phyloP scores from a whole-genome alignment of 2,797 vertebrate genomes.

The Miichthys miiuy region DNA sequence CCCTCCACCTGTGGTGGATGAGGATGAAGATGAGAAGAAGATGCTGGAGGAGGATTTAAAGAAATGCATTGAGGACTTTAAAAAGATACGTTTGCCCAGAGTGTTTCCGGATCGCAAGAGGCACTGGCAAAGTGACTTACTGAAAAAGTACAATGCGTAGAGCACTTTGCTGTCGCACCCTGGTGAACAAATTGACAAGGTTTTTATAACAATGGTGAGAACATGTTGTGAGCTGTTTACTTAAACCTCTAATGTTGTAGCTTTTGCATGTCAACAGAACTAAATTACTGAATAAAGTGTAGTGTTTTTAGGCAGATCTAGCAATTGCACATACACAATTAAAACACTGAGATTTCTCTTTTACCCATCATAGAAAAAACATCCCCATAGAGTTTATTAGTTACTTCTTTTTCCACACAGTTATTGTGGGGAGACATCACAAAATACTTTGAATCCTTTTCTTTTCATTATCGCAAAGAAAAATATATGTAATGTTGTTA shows the following conservation, averaged over 20 bases:
- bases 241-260: slow-evolving; percentile 45
- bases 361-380: slow-evolving; percentile 33
- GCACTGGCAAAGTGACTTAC: slow-evolving; percentile 93
- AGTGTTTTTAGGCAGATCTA: slow-evolving; percentile 52
- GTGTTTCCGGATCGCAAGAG: slow-evolving; percentile 91
- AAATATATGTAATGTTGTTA: slow-evolving; percentile 31
- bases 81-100: slow-evolving; percentile 88
- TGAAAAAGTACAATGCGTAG: slow-evolving; percentile 91
- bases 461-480: slow-evolving; percentile 33
- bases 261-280: slow-evolving; percentile 63
- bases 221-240: slow-evolving; percentile 22
- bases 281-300: slow-evolving; percentile 17
- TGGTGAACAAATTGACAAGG: background rate
- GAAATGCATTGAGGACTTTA: slow-evolving; percentile 92
- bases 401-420: slow-evolving; percentile 18
- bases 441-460: slow-evolving; percentile 20
- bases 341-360: slow-evolving; percentile 24
- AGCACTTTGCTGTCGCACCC: slow-evolving; percentile 3
- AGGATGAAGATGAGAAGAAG: slow-evolving; percentile 86
- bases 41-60: slow-evolving; percentile 89
- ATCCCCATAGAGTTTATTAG: slow-evolving; percentile 36
- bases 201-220: slow-evolving; percentile 16
- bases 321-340: slow-evolving; percentile 17
- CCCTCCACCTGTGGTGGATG: slow-evolving; percentile 40
- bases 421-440: slow-evolving; percentile 24